Base-by-base conservation (phyloP, 92 coral and sea anemone genomes). In the Paragorgia papillata region DNA sequence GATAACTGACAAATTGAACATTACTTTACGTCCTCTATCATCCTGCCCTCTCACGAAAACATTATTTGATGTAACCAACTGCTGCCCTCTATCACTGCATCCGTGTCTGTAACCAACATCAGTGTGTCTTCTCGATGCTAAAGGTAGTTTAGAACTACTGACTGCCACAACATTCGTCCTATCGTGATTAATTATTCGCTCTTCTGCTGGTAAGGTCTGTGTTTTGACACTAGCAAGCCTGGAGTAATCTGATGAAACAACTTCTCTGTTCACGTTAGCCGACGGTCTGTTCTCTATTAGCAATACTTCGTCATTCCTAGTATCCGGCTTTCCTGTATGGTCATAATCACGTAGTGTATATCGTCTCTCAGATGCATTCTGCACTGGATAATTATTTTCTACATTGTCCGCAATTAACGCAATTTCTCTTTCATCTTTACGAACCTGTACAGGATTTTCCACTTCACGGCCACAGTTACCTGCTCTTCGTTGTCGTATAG, bases 1-100 rank as follows among this genome's bases (percentile, higher is more conserved):
- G 46, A 66, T 40, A 24, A 66, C 57, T 17, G 73, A 66, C 19
- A 66, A 66, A 40, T 66, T 66, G 25, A 66, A 66, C 50, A 26
- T 66, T 9, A 66, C 25, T 66, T 40, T 66, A 66, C 46, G 37
- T 39, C 73, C 73, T 35, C 31, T 29, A 7, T 40, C 55, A n/a
- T 66, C 54, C 32, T 27, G 15, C 21, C 73, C 73, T 66, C 18
- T 66, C 31, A 66, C 33, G 7, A 33, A 18, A 55, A 31, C 40
- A 46, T 54, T 55, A 14, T 49, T 22, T 12, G 30, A 19, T 21
- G 66, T 15, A 62, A 75, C 44, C 32, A 34, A 15, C 41, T 29
- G 77, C 57, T 37, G 29, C 20, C 21, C 18, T 32, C 21, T 21
- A 30, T 17, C 18, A 62, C 29, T 32, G 69, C 20, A 13, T 26